phyloP scores from a whole-genome alignment of 2,113 vertebrate genomes.

The Philantomba maxwellii region DNA sequence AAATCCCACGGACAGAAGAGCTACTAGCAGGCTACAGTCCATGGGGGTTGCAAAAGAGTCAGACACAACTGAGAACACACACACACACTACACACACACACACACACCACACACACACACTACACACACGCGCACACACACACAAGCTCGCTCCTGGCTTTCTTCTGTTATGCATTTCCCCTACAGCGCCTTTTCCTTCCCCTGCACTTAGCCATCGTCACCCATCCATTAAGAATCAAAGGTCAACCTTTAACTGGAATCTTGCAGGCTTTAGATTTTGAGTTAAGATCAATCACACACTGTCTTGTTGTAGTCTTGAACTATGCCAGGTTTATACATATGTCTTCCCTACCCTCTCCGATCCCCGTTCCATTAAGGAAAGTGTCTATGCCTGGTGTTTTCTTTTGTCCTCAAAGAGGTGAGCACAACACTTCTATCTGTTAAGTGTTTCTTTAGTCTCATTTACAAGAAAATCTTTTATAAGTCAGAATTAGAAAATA shows the following conservation, averaged over 20 bases:
- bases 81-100: too few species aligned
- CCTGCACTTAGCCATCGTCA: not conserved
- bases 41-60: not conserved
- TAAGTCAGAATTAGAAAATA: slow-evolving; percentile 11
- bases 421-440: not conserved
- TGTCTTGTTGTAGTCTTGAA: not conserved
- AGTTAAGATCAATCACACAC: not conserved
- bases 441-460: not conserved
- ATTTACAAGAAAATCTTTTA: not conserved
- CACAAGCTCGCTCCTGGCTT: not conserved
- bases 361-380: not conserved
- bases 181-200: not conserved
- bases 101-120: too few species aligned
- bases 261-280: not conserved
- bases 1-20: not conserved
- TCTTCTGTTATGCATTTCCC: not conserved
- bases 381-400: not conserved
- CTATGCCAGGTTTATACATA: not conserved
- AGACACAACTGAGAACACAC: not conserved
- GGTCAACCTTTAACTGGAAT: not conserved
- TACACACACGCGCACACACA: not conserved
- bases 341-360: not conserved
- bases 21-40: not conserved
- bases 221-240: not conserved
- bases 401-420: not conserved